Conservation (phyloP, 2,888 invertebrate species). For the Bellardia pandia region DNA sequence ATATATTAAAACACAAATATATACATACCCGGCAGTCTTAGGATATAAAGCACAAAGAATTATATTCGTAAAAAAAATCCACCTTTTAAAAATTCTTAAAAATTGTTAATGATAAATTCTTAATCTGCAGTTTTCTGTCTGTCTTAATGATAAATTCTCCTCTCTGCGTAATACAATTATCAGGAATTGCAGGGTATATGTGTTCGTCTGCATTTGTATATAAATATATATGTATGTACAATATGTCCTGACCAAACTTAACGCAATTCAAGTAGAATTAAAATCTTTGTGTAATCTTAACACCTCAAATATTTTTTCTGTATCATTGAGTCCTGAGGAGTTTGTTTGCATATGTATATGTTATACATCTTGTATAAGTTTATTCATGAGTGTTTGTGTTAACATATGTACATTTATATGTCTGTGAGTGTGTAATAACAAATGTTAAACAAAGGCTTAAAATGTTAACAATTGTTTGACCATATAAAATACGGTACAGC, state of each 20-base stretch:
- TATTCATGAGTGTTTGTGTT: background rate
- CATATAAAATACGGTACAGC: slow-evolving; percentile 12
- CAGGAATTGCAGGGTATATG: background rate
- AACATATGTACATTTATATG: too few species aligned
- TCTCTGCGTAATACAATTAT: too few species aligned
- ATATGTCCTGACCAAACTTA: slow-evolving; percentile 45
- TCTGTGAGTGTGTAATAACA: slow-evolving; percentile 39
- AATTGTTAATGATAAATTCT: too few species aligned
- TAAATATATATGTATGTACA: background rate
- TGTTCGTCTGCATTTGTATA: background rate
- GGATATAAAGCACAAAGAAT: too few species aligned
- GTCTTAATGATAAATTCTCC: too few species aligned
- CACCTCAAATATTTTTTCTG: slow-evolving; percentile 58
- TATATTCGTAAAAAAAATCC: too few species aligned
- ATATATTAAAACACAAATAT: background rate
- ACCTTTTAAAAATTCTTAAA: too few species aligned
- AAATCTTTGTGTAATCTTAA: slow-evolving; percentile 61
- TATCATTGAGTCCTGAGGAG: slow-evolving; percentile 18
- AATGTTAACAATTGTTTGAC: slow-evolving; percentile 62
- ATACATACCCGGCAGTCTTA: background rate
- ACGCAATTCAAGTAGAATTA: slow-evolving; percentile 66
- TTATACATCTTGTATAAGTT: background rate
- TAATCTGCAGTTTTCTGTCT: too few species aligned
- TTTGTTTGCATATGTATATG: background rate
- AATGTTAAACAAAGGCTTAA: slow-evolving; percentile 65